Conservation (phyloP, 2,888 invertebrate species). For the Anarsia innoxiella region DNA sequence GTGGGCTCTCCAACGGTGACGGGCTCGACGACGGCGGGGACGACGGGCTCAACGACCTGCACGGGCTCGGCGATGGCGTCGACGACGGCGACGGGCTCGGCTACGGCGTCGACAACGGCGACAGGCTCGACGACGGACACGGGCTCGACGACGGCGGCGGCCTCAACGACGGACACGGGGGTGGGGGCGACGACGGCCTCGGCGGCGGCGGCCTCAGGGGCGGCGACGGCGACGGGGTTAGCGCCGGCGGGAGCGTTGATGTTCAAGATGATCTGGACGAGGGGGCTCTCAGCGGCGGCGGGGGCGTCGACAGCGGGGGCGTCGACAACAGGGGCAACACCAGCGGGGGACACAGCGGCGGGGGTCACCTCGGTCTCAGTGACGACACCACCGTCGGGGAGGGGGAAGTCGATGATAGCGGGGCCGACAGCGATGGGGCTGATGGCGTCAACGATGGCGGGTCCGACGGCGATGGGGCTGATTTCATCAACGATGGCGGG, state of each 20-base stretch:
- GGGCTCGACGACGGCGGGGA: conserved; percentile 13
- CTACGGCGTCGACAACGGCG: conserved; percentile 2
- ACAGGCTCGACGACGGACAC: conserved; percentile 1
- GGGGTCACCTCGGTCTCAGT: not conserved
- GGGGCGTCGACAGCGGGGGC: conserved; percentile 7
- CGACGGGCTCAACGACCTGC: conserved; percentile 1
- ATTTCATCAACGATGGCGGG: conserved; percentile 6
- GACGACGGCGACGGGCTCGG: not conserved
- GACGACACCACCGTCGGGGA: conserved; percentile 4
- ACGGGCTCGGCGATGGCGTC: conserved; percentile 1
- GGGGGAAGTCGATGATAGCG: too few relatives aligned
- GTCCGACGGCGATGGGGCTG: not conserved
- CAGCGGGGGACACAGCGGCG: not conserved
- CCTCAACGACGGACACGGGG: conserved; percentile 3
- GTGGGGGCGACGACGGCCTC: conserved; percentile 5
- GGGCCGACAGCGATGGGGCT: conserved; percentile 2
- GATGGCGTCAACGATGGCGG: conserved; percentile 4
- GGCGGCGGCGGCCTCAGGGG: conserved; percentile 7
- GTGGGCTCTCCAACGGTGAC: conserved; percentile 7
- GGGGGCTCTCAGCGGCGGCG: conserved; percentile 9
- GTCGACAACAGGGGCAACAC: conserved; percentile 3
- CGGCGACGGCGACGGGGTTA: not conserved
- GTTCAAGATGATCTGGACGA: conserved; percentile 4
- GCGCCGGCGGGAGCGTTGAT: not conserved
- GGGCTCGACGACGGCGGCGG: conserved; percentile 4